Percentiles rank a stretch among this genome's conserved stretches.
These are phyloP conservation scores for Chironex yamaguchii DNA, from an alignment of 30 jellyfish, hydroid and myxozoan genomes.

Conservation along the genomic window DNA sequence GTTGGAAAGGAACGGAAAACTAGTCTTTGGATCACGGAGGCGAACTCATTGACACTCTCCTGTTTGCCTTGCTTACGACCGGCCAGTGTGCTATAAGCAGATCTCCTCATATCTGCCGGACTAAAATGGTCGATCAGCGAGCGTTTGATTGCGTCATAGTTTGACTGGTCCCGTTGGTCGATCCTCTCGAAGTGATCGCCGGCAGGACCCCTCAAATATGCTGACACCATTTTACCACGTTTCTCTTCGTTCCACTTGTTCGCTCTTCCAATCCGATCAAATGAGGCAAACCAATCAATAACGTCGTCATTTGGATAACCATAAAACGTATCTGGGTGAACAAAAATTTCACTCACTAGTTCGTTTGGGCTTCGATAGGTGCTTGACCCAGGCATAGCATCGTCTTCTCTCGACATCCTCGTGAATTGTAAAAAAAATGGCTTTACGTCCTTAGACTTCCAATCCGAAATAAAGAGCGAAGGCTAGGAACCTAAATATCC, in stretches of 20 bases:
- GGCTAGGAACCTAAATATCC: slow-evolving; percentile 3
- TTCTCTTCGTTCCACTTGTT: slow-evolving; percentile 46
- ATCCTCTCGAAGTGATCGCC: slow-evolving; percentile 33
- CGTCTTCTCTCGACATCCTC: too few relatives aligned
- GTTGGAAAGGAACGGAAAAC: slow-evolving; percentile 56
- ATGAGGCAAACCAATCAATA: slow-evolving; percentile 52
- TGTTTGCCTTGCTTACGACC: slow-evolving; percentile 41
- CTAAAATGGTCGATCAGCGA: slow-evolving; percentile 29
- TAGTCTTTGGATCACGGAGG: slow-evolving; percentile 54
- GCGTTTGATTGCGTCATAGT: neutral
- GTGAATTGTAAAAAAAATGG: too few relatives aligned
- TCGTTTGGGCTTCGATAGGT: too few relatives aligned
- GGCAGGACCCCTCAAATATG: slow-evolving; percentile 52
- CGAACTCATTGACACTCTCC: slow-evolving; percentile 61
- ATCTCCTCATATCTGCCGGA: slow-evolving; percentile 48
- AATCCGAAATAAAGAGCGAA: neutral
- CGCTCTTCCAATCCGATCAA: slow-evolving; percentile 51
- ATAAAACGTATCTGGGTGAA: slow-evolving; percentile 58
- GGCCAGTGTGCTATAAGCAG: slow-evolving; percentile 47
- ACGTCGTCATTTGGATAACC: slow-evolving; percentile 61
- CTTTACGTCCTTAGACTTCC: neutral
- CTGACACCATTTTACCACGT: slow-evolving; percentile 36
- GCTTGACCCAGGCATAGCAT: too few relatives aligned
- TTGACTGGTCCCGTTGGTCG: neutral
- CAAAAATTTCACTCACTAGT: neutral